phyloP scores from a whole-genome alignment of 2,888 invertebrate genomes.

The Glaucopsyche alexis region DNA sequence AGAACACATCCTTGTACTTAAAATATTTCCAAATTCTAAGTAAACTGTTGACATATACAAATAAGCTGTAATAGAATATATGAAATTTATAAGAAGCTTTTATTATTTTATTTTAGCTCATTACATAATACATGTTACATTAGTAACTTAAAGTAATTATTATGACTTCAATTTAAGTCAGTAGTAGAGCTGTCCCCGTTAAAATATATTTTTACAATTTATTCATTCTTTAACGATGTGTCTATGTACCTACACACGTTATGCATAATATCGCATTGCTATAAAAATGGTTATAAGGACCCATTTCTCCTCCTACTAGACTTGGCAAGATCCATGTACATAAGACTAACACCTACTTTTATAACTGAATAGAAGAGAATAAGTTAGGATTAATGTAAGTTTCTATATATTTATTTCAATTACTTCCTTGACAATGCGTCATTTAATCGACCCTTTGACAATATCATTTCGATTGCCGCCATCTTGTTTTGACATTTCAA shows the following conservation, averaged over 20 bases:
- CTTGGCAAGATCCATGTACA: slow-evolving; percentile 21
- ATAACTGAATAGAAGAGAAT: slow-evolving; percentile 18
- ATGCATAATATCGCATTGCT: slow-evolving; percentile 12
- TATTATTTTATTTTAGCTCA: too few relatives aligned
- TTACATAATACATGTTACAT: too few relatives aligned
- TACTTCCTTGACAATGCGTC: background rate
- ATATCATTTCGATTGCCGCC: background rate
- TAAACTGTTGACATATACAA: background rate
- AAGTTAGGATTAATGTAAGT: background rate
- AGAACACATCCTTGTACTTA: background rate
- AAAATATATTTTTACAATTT: too few relatives aligned
- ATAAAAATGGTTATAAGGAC: slow-evolving; percentile 26
- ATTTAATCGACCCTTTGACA: background rate
- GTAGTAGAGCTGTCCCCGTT: too few relatives aligned
- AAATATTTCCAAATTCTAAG: background rate
- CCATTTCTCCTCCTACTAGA: slow-evolving; percentile 21
- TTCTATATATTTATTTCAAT: slow-evolving; percentile 5
- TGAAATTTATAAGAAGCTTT: too few relatives aligned
- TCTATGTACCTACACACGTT: slow-evolving; percentile 23
- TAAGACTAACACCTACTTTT: slow-evolving; percentile 17
- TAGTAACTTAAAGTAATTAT: too few relatives aligned
- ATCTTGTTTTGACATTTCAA: slow-evolving; percentile 12
- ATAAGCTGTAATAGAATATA: too few relatives aligned
- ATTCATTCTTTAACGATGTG: background rate
- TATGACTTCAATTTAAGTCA: too few relatives aligned